Conservation (phyloP, 1,140 invertebrate species). For the Drosophila ogumai region DNA sequence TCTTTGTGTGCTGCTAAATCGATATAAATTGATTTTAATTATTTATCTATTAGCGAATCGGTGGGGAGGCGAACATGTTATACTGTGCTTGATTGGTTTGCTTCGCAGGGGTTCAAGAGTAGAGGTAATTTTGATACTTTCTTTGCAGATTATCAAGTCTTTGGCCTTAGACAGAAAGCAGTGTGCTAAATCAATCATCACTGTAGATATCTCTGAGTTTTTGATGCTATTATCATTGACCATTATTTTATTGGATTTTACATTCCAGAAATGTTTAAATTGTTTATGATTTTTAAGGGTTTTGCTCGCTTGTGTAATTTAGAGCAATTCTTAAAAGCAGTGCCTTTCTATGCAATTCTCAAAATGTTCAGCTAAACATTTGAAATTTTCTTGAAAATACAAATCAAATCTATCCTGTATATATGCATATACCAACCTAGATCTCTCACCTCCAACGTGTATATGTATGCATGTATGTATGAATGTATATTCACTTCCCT, state of each 20-base stretch:
- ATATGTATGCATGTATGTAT: background rate
- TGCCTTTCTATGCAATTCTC: background rate
- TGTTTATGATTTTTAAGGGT: background rate
- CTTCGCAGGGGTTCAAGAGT: slow-evolving; percentile 2
- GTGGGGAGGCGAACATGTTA: slow-evolving; percentile 52
- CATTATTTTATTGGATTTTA: background rate
- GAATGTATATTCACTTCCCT: slow-evolving; percentile 16
- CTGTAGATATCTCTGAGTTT: background rate
- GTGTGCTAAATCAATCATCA: slow-evolving; percentile 1
- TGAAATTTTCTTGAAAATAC: slow-evolving; percentile 2
- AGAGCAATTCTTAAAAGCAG: too few relatives aligned
- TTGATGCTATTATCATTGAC: background rate
- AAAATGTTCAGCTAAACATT: slow-evolving; percentile 7
- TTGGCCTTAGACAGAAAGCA: background rate
- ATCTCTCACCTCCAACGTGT: slow-evolving; percentile 14
- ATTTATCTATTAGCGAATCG: slow-evolving; percentile 80
- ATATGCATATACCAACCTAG: slow-evolving; percentile 5
- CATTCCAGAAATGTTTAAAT: background rate
- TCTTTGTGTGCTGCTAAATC: slow-evolving; percentile 74
- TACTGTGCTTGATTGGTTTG: slow-evolving; percentile 39
- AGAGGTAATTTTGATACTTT: slow-evolving; percentile 24
- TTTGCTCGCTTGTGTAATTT: background rate
- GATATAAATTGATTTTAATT: slow-evolving; percentile 84
- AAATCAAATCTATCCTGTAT: slow-evolving; percentile 3
- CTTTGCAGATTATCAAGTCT: slow-evolving; percentile 10